phyloP scores from a whole-genome alignment of 1,140 invertebrate species.

The Coptotermes formosanus region DNA sequence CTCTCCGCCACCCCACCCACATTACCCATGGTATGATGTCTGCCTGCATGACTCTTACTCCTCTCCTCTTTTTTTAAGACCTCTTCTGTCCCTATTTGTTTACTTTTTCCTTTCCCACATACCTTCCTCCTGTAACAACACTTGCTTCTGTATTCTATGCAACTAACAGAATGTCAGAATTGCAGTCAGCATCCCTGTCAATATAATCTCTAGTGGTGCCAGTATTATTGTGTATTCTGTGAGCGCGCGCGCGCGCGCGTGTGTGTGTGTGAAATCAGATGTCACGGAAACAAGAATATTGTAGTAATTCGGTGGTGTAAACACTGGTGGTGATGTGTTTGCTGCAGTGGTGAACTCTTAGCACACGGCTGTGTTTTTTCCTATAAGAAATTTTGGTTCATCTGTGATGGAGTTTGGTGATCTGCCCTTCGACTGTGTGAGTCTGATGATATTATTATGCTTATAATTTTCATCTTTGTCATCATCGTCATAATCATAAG shows the following conservation, averaged over 20 bases:
- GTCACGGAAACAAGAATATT: not conserved
- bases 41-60: not conserved
- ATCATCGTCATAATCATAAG: not conserved
- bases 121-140: not conserved
- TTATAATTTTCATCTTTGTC: not conserved
- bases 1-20: not conserved
- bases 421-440: not conserved
- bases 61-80: constrained; percentile 10
- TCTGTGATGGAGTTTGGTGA: not conserved
- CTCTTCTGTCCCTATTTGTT: not conserved
- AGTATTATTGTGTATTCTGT: not conserved
- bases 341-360: not conserved
- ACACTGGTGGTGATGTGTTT: not conserved
- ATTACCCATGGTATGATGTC: not conserved
- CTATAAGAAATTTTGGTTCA: not conserved
- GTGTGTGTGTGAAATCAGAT: constrained; percentile 4
- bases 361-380: no score
- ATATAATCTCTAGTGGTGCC: not conserved
- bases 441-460: not conserved
- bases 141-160: not conserved
- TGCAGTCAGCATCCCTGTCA: constrained; percentile 16
- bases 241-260: not conserved
- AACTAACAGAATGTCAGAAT: not conserved
- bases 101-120: not conserved
- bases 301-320: not conserved